A percentile compares a stretch with the other conserved stretches of the same genome.
Evolutionary conservation across 1,140 invertebrate genomes (phyloP).

Genomic region (Meloidogyne exigua): DNA sequence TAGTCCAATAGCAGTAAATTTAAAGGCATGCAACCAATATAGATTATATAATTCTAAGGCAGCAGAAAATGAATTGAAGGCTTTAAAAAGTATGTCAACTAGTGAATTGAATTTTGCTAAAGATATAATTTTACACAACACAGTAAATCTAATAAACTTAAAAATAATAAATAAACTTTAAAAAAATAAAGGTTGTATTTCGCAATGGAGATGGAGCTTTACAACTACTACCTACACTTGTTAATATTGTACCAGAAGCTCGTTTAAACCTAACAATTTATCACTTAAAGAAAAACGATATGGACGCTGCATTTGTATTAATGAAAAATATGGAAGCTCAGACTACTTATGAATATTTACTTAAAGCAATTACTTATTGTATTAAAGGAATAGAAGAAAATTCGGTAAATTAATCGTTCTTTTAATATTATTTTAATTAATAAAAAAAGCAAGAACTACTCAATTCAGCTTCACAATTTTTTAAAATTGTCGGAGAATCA

Average conservation of each 20-base stretch:
- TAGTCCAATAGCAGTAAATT: constrained; percentile 88
- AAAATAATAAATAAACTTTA: not conserved
- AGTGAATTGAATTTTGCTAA: constrained; percentile 49
- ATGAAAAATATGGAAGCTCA: constrained; percentile 89
- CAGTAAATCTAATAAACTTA: constrained; percentile 70
- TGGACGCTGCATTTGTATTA: constrained; percentile 82
- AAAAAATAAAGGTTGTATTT: constrained; percentile 73
- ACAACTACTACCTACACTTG: constrained; percentile 80
- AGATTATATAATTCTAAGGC: constrained; percentile 88
- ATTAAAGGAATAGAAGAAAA: constrained; percentile 84
- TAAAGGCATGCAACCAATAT: constrained; percentile 86
- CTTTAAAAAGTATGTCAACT: constrained; percentile 46
- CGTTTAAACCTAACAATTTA: constrained; percentile 92
- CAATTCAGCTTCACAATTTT: constrained; percentile 90
- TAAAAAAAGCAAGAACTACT: constrained; percentile 76
- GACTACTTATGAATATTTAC: constrained; percentile 89
- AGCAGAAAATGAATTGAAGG: constrained; percentile 72
- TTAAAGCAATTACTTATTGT: constrained; percentile 92
- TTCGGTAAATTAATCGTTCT: constrained; percentile 75
- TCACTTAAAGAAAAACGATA: constrained; percentile 83
- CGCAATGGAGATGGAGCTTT: constrained; percentile 87
- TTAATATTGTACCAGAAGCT: constrained; percentile 94
- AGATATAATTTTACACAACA: constrained; percentile 85
- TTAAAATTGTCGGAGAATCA: constrained; percentile 90
- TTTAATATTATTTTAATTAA: not conserved